These are phyloP conservation scores for Apaloderma vittatum DNA, from an alignment of 2,113 vertebrate species.

Conservation along the genomic window DNA sequence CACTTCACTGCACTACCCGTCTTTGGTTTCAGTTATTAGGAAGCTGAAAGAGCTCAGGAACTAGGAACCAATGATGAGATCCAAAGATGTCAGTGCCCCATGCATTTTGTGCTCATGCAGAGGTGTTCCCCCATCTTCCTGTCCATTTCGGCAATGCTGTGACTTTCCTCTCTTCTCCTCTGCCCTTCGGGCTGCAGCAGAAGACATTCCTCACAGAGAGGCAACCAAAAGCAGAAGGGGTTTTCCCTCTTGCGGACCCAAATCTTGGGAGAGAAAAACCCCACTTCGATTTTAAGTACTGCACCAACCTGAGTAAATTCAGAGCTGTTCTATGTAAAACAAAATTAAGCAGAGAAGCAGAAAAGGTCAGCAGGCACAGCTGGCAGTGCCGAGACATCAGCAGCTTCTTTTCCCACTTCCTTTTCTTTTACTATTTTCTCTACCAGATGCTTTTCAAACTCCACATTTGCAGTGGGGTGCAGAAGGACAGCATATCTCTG, in stretches of 20 bases:
- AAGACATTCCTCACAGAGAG: background rate
- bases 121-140: background rate
- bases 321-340: background rate
- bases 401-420: constrained; percentile 19
- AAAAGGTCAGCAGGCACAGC: background rate
- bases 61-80: background rate
- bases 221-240: background rate
- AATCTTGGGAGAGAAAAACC: background rate
- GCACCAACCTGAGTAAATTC: background rate
- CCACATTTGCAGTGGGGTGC: fast-evolving
- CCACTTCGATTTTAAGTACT: background rate
- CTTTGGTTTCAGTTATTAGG: background rate
- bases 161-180: background rate
- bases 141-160: background rate
- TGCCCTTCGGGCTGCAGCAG: background rate
- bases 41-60: background rate
- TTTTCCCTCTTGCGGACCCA: background rate
- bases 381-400: background rate
- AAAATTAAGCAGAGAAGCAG: background rate
- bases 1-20: background rate
- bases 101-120: background rate
- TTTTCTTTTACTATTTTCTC: constrained; percentile 6
- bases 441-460: background rate
- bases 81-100: background rate
- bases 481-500: background rate